Base-by-base conservation (phyloP, 2,888 invertebrate species). In the Ceraclea dissimilis region DNA sequence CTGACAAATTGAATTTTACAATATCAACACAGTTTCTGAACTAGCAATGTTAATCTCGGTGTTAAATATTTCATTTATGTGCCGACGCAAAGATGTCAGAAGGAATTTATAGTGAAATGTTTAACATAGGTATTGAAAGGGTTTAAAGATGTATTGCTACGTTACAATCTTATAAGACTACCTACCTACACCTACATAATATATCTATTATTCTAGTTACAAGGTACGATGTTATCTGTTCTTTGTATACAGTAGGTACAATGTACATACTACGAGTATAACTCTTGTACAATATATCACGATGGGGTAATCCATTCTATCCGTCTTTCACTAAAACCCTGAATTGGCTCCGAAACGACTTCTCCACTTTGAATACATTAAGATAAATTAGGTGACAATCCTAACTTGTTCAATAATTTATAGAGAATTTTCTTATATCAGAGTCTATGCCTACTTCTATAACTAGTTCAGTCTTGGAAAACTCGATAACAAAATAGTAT, bases 61-160 rank as follows among this genome's bases (percentile, higher is more conserved):
- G 58, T 56, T 61, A 61, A 62, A 62, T 61, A 61, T 62, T 62
- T 62, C 58, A 62, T 62, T 62, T 61, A 59, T 61, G 59, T 60
- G 58, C 59, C 62, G 60, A 62, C 62, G 59, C 59, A 61, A 58
- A 61, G 56, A 56, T 56, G 60, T 62, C 62, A 62, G 60, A 43
- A 47, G 57, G 59, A 62, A 62, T 62, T 62, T 61, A 62, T 61
- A 58, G 61, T 56, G 57, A 57, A 52, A 50, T 51, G 54, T 47
- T 16, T 2, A 8, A 39, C 13, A 5, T 16, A 39, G 4, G 48
- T 49, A 19, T 18, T 39, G 50, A 47, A 54, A 54, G 54, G 54
- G 54, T 49, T 54, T 22, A 49, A 54, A 54, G 49, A 54, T 26
- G 54, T 54, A 54, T 54, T 54, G 49, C 54, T 16, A 21, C 16